Conservation (phyloP, 2,113 vertebrate species). For the Neodon shergylaensis region DNA sequence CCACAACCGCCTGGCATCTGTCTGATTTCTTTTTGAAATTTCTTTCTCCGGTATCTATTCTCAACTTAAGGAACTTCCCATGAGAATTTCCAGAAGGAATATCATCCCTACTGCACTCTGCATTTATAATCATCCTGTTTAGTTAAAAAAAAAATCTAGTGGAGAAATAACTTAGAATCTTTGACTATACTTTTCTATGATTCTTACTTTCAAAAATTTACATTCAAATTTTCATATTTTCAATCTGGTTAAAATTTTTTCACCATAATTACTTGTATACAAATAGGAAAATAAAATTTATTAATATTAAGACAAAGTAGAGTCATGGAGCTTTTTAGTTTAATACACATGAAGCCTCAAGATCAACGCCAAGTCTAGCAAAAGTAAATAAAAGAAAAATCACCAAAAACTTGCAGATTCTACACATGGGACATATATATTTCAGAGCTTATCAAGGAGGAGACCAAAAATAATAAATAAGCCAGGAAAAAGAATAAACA, state of each 20-base stretch:
- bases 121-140: background rate
- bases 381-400: background rate
- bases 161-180: background rate
- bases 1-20: background rate
- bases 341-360: background rate
- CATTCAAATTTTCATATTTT: background rate
- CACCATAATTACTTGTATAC: background rate
- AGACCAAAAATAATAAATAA: background rate
- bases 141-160: background rate
- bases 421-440: too few relatives aligned
- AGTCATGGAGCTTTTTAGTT: fast-evolving
- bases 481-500: background rate
- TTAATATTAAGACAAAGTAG: background rate
- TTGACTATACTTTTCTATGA: background rate
- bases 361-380: background rate
- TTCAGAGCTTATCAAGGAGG: background rate
- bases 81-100: background rate
- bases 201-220: background rate
- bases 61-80: background rate
- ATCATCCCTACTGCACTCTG: background rate
- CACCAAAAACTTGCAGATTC: background rate
- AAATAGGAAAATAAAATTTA: background rate
- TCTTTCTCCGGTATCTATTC: background rate
- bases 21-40: background rate
- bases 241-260: background rate